Evolutionary conservation across 2,888 invertebrate genomes (phyloP).

Genomic region (Chirona hameri): DNA sequence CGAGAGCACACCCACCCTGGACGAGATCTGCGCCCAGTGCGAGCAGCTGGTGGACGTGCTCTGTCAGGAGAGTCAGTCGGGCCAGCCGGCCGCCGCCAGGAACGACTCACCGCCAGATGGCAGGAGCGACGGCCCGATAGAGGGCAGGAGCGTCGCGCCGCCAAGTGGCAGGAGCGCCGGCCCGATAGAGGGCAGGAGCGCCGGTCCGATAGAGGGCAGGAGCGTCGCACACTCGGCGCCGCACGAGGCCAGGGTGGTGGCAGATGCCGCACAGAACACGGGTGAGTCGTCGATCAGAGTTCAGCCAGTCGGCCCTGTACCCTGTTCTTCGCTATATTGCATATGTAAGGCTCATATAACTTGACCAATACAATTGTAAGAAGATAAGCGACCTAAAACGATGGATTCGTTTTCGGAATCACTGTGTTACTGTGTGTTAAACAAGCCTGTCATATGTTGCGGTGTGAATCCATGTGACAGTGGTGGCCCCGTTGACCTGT

Average conservation of each 20-base stretch:
- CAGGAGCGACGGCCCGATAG: not conserved
- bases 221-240: not conserved
- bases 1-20: slow-evolving; percentile 25
- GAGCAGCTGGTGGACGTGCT: slow-evolving; percentile 38
- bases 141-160: not conserved
- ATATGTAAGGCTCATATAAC: too few species aligned
- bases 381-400: too few species aligned
- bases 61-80: not conserved
- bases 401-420: too few species aligned
- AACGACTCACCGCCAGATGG: not conserved
- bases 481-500: too few species aligned
- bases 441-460: too few species aligned
- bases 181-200: not conserved
- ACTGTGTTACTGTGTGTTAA: too few species aligned
- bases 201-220: not conserved
- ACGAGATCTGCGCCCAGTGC: slow-evolving; percentile 40
- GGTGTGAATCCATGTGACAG: too few species aligned
- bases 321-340: too few species aligned
- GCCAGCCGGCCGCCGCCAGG: not conserved
- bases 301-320: too few species aligned
- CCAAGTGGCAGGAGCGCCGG: not conserved
- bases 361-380: too few species aligned
- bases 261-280: not conserved
- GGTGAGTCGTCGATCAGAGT: too few species aligned
- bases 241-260: slow-evolving; percentile 43